phyloP scores from a whole-genome alignment of 53 echinoderm and acorn worm genomes.

The Crossaster papposus region DNA sequence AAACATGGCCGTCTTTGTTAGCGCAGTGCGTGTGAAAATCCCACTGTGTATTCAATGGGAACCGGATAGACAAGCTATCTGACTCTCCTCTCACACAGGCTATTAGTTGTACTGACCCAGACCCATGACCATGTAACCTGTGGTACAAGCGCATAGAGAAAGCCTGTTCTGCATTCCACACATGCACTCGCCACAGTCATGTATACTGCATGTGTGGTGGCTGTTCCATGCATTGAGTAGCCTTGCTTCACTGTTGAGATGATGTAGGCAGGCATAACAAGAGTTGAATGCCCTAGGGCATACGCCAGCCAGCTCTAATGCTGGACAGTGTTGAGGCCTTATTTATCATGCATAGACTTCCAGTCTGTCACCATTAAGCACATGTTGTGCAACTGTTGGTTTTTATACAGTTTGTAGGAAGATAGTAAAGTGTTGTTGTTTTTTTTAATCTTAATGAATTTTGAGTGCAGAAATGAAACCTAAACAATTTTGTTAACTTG shows the following conservation, averaged over 20 bases:
- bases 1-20: constrained; percentile 66
- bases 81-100: neutral
- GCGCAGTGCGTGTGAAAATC: constrained; percentile 51
- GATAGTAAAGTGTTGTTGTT: neutral
- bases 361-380: constrained; percentile 19
- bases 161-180: neutral
- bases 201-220: neutral
- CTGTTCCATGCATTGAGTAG: neutral
- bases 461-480: neutral
- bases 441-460: neutral
- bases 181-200: neutral
- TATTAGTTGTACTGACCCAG: constrained; percentile 23
- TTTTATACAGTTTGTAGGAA: neutral
- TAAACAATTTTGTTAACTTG: too few species aligned
- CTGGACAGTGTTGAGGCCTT: constrained; percentile 5
- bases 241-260: neutral
- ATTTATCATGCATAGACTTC: constrained; percentile 54
- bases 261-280: constrained; percentile 11
- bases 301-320: constrained; percentile 12
- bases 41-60: constrained; percentile 45
- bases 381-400: neutral
- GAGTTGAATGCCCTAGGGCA: constrained; percentile 64
- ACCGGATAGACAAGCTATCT: constrained; percentile 28
- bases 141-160: neutral
- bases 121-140: too few species aligned